A percentile compares a stretch with the other conserved stretches of the same genome.
phyloP scores from a whole-genome alignment of 2,888 invertebrate species.

The Lepeophtheirus nordmannii region DNA sequence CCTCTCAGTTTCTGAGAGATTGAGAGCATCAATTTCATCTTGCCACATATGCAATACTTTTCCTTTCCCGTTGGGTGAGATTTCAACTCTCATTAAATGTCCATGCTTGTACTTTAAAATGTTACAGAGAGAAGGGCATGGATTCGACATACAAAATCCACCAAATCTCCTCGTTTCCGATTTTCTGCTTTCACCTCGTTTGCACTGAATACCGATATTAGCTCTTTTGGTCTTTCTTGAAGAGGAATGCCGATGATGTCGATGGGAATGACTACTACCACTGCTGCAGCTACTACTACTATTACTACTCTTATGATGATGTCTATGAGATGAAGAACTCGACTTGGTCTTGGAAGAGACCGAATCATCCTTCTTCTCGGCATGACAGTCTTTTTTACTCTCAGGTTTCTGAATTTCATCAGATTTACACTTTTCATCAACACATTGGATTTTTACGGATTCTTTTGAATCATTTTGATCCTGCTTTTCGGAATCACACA shows the following conservation, averaged over 20 bases:
- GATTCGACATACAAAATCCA: slow-evolving; percentile 15
- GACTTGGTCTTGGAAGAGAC: too few species aligned
- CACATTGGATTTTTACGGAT: too few species aligned
- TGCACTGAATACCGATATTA: slow-evolving; percentile 56
- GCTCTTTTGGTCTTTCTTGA: slow-evolving; percentile 51
- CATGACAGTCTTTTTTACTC: too few species aligned
- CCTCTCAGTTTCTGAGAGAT: slow-evolving; percentile 40
- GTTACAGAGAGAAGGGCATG: slow-evolving; percentile 9
- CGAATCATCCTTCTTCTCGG: too few species aligned
- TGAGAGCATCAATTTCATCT: slow-evolving; percentile 57
- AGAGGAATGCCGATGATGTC: neutral
- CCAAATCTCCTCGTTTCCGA: slow-evolving; percentile 18
- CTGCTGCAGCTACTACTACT: too few species aligned
- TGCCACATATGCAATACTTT: slow-evolving; percentile 77
- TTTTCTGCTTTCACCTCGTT: slow-evolving; percentile 38
- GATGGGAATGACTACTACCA: neutral
- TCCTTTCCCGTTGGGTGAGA: slow-evolving; percentile 87
- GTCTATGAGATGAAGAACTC: too few species aligned
- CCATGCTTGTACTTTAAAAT: slow-evolving; percentile 40
- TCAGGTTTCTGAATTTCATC: too few species aligned
- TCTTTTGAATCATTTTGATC: too few species aligned
- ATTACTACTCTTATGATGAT: too few species aligned
- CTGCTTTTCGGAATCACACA: too few species aligned
- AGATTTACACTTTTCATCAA: too few species aligned
- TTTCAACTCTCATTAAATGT: slow-evolving; percentile 68